Percentiles rank a stretch among this genome's conserved stretches.
Conservation (phyloP, 2,888 invertebrate species). For the Cryptus viduatorius region DNA sequence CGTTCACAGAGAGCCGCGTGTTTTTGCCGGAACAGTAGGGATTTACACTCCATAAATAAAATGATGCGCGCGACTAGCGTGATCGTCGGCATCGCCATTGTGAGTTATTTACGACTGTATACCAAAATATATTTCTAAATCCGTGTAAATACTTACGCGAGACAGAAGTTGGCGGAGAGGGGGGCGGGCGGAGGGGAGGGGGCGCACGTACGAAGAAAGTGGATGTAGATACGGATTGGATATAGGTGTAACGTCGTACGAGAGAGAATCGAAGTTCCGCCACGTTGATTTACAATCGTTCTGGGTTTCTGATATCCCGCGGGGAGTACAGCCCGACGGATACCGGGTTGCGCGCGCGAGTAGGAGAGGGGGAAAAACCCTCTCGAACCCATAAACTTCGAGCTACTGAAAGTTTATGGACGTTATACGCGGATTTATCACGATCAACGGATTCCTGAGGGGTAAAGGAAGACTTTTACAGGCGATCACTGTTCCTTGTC, state of each 20-base stretch:
- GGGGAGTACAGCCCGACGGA: conserved; percentile 56
- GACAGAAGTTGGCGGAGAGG: neutral
- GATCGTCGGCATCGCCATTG: conserved; percentile 16
- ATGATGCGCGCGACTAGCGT: conserved; percentile 28
- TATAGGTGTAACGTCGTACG: conserved; percentile 58
- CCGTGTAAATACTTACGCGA: conserved; percentile 67
- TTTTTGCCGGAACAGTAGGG: neutral
- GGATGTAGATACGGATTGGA: neutral
- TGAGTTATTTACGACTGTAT: conserved; percentile 7
- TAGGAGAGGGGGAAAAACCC: conserved; percentile 16
- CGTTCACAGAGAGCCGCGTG: neutral
- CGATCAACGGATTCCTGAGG: conserved; percentile 74
- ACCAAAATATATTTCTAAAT: conserved; percentile 44
- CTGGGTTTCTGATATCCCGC: conserved; percentile 74
- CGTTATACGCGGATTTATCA: conserved; percentile 80
- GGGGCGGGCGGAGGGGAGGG: neutral
- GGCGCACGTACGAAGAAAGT: neutral
- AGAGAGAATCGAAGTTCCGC: conserved; percentile 73
- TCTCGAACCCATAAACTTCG: conserved; percentile 69
- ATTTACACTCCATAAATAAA: conserved; percentile 30
- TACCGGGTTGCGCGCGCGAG: conserved; percentile 5
- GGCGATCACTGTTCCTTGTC: conserved; percentile 59
- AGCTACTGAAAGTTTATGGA: conserved; percentile 79
- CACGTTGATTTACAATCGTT: conserved; percentile 79
- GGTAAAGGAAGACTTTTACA: conserved; percentile 71